These are phyloP conservation scores for Vesta saturnalis DNA, from an alignment of 2,888 invertebrate genomes.

Conservation along the genomic window DNA sequence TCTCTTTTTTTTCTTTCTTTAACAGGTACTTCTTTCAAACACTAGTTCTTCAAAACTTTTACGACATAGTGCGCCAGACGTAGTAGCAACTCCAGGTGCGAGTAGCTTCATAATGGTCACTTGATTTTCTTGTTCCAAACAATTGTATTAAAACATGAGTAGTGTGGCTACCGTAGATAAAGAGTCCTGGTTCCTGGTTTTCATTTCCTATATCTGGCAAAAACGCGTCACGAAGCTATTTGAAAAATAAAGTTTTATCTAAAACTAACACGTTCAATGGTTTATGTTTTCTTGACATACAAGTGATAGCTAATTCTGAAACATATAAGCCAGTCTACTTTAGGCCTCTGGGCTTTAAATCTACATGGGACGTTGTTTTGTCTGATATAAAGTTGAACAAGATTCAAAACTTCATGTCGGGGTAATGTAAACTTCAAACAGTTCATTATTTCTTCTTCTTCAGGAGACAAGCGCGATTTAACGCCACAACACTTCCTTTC, in stretches of 20 bases:
- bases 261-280: neutral
- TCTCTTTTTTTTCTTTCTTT: neutral
- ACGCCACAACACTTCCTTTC: neutral
- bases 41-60: neutral
- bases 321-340: neutral
- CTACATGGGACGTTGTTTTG: neutral
- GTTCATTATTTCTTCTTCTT: neutral
- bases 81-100: neutral
- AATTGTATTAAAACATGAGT: too few species aligned
- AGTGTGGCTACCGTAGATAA: neutral
- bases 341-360: neutral
- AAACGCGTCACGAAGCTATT: neutral
- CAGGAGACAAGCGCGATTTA: neutral
- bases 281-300: neutral
- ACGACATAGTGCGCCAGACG: neutral
- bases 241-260: neutral
- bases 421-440: neutral
- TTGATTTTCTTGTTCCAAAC: neutral
- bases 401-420: neutral
- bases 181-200: neutral
- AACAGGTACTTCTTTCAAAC: neutral
- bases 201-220: neutral
- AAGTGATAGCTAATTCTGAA: neutral
- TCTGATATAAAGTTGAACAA: too few species aligned
- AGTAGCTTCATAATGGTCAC: neutral